Base-by-base conservation (phyloP, 2,888 invertebrate species). In the Baronia brevicornis region DNA sequence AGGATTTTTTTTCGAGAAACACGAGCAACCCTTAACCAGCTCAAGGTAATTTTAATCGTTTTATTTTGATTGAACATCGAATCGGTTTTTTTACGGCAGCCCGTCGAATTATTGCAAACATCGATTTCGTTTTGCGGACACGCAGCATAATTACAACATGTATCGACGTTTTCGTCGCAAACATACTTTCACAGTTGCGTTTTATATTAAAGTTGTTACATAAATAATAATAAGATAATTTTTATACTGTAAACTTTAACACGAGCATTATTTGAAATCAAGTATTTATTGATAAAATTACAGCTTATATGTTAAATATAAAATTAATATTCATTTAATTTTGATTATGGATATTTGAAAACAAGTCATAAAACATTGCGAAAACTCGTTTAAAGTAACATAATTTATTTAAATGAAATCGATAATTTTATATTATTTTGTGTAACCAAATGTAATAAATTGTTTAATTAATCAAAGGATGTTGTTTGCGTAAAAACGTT, bases 131-230 rank as follows among this genome's bases (percentile, higher is more conserved):
- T 56, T 55, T 53, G 61, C 60, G 54, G 54, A 55, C 59, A 56
- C 61, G 60, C 10, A 17, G 17, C 22, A 22, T 60, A 73, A 74
- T 79, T 75, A 63, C 77, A 70, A 74, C 71, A 77, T 49, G 63
- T 64, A 51, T 52, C 49, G 46, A 55, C 42, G 41, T 53, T 60
- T 54, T 63, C 61, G 63, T 60, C 56, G 49, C 51, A 48, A 48
- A 45, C 52, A 46, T 46, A 71, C 68, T 67, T 69, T 70, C 69
- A 65, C 69, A 63, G 26, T 17, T 20, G 5, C 28, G 15, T 30
- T 30, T 29, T 15, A 28, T 28, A 28, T 35, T 21, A 12, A 13
- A 17, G 22, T 32, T 15, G 31, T 36, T 36, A 32, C 15, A 31
- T 36, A 36, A 36, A 36, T 36, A 17, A 35, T 30, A 21, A 17